Evolutionary conservation across 2,888 invertebrate species (phyloP).

Genomic region (Dinocampus coccinellae): DNA sequence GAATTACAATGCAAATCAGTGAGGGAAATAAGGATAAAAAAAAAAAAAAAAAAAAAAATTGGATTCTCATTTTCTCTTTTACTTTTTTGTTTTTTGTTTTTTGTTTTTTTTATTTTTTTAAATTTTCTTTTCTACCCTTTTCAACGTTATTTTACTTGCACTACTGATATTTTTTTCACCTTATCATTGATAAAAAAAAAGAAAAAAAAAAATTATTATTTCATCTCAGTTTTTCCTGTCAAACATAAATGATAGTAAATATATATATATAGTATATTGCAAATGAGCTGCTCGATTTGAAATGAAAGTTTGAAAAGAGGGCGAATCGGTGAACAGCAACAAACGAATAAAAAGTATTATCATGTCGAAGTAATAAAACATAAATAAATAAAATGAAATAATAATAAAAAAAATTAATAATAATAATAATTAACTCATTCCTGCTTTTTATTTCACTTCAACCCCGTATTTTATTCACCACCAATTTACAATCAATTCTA

Average conservation of each 20-base stretch:
- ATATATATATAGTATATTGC: slow-evolving; percentile 16
- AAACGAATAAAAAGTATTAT: no score
- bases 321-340: slow-evolving; percentile 22
- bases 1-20: slow-evolving; percentile 15
- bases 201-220: neutral
- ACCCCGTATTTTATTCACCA: neutral
- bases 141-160: no score
- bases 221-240: slow-evolving; percentile 28
- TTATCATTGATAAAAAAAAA: no score
- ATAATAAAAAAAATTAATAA: no score
- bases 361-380: no score
- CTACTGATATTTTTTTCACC: no score
- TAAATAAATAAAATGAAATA: neutral
- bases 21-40: slow-evolving; percentile 11
- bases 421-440: no score
- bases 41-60: neutral
- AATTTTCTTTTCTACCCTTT: neutral
- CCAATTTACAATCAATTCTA: neutral
- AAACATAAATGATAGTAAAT: slow-evolving; percentile 17
- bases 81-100: no score
- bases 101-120: slow-evolving; percentile 4
- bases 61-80: neutral
- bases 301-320: slow-evolving; percentile 58
- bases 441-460: neutral
- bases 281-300: slow-evolving; percentile 57